Evolutionary conservation across 1,140 invertebrate species (phyloP), one percentile per base, ranked within the genome.

Genomic region (Solenopsis invicta): DNA sequence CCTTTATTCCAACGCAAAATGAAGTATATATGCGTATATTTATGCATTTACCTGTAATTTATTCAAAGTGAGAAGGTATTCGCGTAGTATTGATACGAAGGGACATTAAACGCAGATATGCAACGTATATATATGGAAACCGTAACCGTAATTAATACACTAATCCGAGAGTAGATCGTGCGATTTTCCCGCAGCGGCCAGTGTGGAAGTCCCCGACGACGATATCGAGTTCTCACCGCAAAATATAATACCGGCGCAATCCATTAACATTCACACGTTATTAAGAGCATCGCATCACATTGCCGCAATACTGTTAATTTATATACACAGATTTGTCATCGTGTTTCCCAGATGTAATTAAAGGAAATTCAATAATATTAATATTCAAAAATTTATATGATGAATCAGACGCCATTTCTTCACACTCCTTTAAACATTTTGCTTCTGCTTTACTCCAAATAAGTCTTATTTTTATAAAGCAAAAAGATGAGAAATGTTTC

Each of bases 81-180:
- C 41, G 69, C 6, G 21, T 74, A 61, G 74, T 37, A 75, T 75
- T 75, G 80, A 75, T 54, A 75, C 24, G 69, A 24, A 29, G 69
- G 50, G 56, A 84, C 69, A 84, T 37, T 74, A 48, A 74, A 75
- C n/a, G 69, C 67, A 41, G 18, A 59, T 74, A n/a, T 13, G 41
- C 48, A 62, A 50, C 16, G 41, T 84, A 75, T 48, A 75, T 48
- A 75, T 37, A 21, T 61, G 69, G 69, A 61, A 75, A 64, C 62
- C 80, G 69, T 62, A 84, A 84, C 54, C 80, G 69, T 84, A 84
- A 84, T 84, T 84, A 84, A 84, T 84, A 84, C 41, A 84, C 80
- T 84, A 84, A 84, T 84, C 80, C 71, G 69, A 74, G 69, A 75
- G 80, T 62, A 74, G 69, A 84, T 84, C 69, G 80, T 75, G 69